These are phyloP conservation scores for Amphiura filiformis DNA, from an alignment of 35 echinoderm and acorn worm genomes.

Conservation along the genomic window DNA sequence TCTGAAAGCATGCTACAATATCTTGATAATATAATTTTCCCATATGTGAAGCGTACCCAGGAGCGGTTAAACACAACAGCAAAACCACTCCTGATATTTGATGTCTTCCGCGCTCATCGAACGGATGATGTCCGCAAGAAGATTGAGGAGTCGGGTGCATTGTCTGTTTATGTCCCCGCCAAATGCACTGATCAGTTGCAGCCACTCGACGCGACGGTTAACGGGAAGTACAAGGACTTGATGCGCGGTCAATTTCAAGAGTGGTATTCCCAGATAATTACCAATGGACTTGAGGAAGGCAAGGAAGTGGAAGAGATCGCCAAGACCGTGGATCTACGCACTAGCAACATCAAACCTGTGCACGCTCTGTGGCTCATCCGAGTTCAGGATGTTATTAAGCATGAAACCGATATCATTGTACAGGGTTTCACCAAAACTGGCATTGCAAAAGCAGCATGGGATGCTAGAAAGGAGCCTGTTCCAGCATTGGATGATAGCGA, in stretches of 20 bases:
- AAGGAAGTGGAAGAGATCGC: constrained; percentile 22
- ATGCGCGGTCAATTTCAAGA: constrained; percentile 3
- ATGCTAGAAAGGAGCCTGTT: too few relatives aligned
- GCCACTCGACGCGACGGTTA: constrained; percentile 25
- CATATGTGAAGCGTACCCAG: constrained; percentile 22
- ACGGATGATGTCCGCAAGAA: constrained; percentile 26
- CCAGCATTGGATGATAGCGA: too few relatives aligned
- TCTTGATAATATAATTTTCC: constrained; percentile 29
- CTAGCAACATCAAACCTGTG: constrained; percentile 14
- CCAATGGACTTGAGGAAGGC: constrained; percentile 10
- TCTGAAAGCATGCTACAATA: constrained; percentile 23
- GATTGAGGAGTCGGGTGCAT: background rate
- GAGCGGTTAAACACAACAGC: background rate
- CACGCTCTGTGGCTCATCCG: constrained; percentile 18
- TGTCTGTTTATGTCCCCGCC: constrained; percentile 40
- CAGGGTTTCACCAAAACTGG: background rate
- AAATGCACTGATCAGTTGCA: constrained; percentile 39
- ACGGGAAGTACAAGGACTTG: too few relatives aligned
- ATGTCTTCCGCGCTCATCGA: constrained; percentile 32
- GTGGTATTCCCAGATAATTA: constrained; percentile 29
- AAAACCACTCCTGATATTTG: constrained; percentile 32
- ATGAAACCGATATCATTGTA: background rate
- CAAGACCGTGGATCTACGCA: constrained; percentile 17
- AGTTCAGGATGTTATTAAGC: background rate
- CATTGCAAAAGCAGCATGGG: too few relatives aligned